Base-by-base conservation (phyloP, 1,140 invertebrate species). In the Ostrea edulis region DNA sequence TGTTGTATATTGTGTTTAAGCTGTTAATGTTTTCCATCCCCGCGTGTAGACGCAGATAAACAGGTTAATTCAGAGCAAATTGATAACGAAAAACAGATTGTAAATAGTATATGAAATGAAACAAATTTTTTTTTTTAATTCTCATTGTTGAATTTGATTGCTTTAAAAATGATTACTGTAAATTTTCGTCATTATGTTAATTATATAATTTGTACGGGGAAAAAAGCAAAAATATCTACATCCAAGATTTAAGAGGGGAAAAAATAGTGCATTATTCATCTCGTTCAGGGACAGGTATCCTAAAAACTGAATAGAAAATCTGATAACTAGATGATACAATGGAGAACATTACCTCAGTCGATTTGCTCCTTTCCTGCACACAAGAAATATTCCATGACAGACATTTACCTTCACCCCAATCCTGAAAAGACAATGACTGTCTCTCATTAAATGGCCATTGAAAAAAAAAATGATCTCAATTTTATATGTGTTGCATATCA, bases 401-500 rank as follows among this genome's bases (percentile, higher is more conserved):
- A 77, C 22, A 8, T 11, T 35, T 25, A 77, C 11, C 22, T 9
- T 14, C 68, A 35, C 35, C 29, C 11, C 29, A 12, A 25, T 77
- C 29, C 29, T 35, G 25, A 29, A 77, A 77, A 77, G 68, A 77
- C 25, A 77, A 77, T 29, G 11, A 12, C 29, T 77, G 68, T 77
- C 68, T 71, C 65, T 77, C 25, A 77, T 12, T 1, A 35, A 77
- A 77, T 77, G 25, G 68, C 68, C 25, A 29, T 77, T 77, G 68
- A 77, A 25, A 35, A 44, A 62, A 20, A 77, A 71, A 4, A 29
- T 77, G 68, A 77, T 77, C 68, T 77, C 68, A 77, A 35, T 77
- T 77, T 77, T 77, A 25, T 77, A 25, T 77, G 29, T 77, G 14
- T 77, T 77, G 68, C 29, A 77, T 35, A 77, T 77, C 29, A 29